Evolutionary conservation across 2,797 vertebrate genomes (phyloP), one percentile per base, ranked within the genome.

Genomic region (Crocidura indochinensis): DNA sequence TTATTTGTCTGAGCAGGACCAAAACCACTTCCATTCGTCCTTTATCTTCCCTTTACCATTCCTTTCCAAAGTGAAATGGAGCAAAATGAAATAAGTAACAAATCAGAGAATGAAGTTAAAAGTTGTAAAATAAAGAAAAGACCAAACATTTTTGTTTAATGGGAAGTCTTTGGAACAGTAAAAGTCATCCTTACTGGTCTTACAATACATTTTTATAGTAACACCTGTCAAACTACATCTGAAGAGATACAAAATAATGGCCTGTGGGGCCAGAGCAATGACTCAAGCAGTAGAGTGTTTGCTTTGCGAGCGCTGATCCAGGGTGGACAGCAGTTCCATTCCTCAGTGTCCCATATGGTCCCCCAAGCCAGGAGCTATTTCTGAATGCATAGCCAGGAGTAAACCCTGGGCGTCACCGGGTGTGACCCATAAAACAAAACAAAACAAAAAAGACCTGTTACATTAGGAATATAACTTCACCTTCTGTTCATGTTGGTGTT

Each of bases 91-190:
- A 71, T 5, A 15, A 38, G 24, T 2, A 62, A 27, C 0, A 11
- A 73, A 29, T 76, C 51, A 84, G 11, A 83, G 47, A 67, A 14
- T 24, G 92, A n/a, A 15, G 68, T 60, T 67, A 68, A 31, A 51
- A 81, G 38, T 27, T 67, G 11, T 69, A 27, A 90, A 87, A 65
- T 75, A 71, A 87, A 87, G 31, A 44, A 89, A 82, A 51, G 38
- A 38, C 38, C 19, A 84, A 87, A 15, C 47, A 38, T 74, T 56
- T 49, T 68, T 72, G 38, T 72, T 9, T 64, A 72, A 71, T 51
- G 53, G n/a, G 19, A 38, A 78, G 85, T 24, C 19, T 44, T 91
- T 89, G 71, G 31, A 88, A 90, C 0, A 46, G 29, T 26, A 44
- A 68, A 72, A 84, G 24, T 89, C 53, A 62, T 29, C 53, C n/a